These are phyloP conservation scores for Bergia puertoricense DNA, from an alignment of 92 coral and sea anemone genomes.

Conservation along the genomic window DNA sequence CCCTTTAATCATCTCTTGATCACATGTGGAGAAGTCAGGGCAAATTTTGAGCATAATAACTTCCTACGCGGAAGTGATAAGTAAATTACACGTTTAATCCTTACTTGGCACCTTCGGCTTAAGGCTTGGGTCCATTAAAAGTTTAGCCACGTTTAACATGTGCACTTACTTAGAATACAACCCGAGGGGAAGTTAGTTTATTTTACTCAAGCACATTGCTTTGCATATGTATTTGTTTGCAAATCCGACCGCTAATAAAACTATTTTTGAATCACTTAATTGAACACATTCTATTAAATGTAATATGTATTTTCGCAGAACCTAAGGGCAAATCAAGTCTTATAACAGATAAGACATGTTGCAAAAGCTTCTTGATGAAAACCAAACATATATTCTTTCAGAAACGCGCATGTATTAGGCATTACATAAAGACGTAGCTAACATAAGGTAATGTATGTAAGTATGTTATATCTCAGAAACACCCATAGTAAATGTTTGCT, in stretches of 20 bases:
- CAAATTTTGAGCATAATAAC: too few relatives aligned
- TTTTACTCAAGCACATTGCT: too few relatives aligned
- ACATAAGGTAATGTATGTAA: too few relatives aligned
- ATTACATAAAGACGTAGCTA: too few relatives aligned
- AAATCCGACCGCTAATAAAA: not conserved
- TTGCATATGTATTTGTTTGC: too few relatives aligned
- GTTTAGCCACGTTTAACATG: not conserved
- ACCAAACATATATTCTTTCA: not conserved
- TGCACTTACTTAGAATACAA: not conserved
- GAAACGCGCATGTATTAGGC: not conserved
- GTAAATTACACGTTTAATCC: not conserved
- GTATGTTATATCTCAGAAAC: too few relatives aligned
- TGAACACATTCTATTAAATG: not conserved
- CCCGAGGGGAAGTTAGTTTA: not conserved
- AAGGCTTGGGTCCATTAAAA: too few relatives aligned
- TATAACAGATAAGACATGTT: not conserved
- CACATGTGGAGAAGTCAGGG: too few relatives aligned
- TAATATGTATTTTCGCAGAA: not conserved
- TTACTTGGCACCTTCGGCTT: not conserved
- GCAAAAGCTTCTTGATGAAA: not conserved
- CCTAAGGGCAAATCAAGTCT: not conserved
- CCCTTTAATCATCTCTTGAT: not conserved
- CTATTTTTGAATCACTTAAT: not conserved
- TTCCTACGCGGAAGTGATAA: not conserved
- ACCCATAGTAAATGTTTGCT: not conserved